Evolutionary conservation across 2,113 vertebrate genomes (phyloP).

Genomic region (Gallinago undulata): DNA sequence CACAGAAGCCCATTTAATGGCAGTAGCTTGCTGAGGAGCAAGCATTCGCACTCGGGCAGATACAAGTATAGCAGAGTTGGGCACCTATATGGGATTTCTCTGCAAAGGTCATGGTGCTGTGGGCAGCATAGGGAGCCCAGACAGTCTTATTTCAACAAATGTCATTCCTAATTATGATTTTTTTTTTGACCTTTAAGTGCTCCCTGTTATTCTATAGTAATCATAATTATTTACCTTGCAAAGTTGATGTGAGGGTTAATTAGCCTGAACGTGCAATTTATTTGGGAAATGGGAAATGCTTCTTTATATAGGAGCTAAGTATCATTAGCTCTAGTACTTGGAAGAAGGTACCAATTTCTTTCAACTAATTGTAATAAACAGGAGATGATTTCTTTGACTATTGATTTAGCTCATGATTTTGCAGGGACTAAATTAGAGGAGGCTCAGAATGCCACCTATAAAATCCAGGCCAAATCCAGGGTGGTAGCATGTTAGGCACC

Average conservation of each 20-base stretch:
- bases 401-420: not conserved
- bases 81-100: not conserved
- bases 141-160: not conserved
- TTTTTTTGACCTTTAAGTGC: not conserved
- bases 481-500: rapidly evolving
- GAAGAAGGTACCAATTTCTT: not conserved
- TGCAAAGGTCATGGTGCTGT: rapidly evolving
- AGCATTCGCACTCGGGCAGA: not conserved
- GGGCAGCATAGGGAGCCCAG: not conserved
- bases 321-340: not conserved
- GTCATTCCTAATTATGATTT: not conserved
- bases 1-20: not conserved
- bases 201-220: not conserved
- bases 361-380: not conserved
- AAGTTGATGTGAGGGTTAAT: not conserved
- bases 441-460: not conserved
- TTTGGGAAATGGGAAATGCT: not conserved
- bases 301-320: not conserved
- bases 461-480: not conserved
- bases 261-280: not conserved
- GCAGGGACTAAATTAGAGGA: not conserved
- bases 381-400: not conserved
- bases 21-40: not conserved
- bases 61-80: rapidly evolving
- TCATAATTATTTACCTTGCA: not conserved